phyloP scores from a whole-genome alignment of 2,113 vertebrate genomes.

The Actenoides hombroni region DNA sequence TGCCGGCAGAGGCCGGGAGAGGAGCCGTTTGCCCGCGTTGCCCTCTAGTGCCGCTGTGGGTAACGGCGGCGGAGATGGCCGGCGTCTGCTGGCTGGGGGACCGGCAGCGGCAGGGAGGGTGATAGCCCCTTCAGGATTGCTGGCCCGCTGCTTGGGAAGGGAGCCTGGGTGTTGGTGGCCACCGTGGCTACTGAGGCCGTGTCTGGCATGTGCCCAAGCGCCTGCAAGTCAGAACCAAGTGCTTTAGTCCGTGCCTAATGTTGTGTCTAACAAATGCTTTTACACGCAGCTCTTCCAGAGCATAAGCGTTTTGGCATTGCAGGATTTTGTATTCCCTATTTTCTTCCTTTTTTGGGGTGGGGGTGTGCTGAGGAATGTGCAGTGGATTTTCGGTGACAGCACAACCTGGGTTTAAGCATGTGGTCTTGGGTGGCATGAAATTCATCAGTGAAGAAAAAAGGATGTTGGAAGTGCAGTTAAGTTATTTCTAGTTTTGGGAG shows the following conservation, averaged over 20 bases:
- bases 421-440: background rate
- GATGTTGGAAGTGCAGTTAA: background rate
- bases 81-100: fast-evolving
- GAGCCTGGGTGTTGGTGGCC: background rate
- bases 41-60: conserved; percentile 45
- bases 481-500: background rate
- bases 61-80: background rate
- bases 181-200: fast-evolving
- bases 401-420: background rate
- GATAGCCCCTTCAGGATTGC: background rate
- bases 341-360: background rate
- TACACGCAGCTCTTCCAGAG: background rate
- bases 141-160: fast-evolving
- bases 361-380: background rate
- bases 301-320: background rate
- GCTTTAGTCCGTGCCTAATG: fast-evolving
- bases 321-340: background rate
- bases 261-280: background rate
- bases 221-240: background rate
- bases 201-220: fast-evolving
- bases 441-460: background rate
- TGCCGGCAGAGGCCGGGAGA: background rate
- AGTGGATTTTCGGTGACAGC: background rate
- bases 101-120: fast-evolving
- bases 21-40: conserved; percentile 1